phyloP scores from a whole-genome alignment of 2,797 vertebrate genomes.

The Salmo trutta region DNA sequence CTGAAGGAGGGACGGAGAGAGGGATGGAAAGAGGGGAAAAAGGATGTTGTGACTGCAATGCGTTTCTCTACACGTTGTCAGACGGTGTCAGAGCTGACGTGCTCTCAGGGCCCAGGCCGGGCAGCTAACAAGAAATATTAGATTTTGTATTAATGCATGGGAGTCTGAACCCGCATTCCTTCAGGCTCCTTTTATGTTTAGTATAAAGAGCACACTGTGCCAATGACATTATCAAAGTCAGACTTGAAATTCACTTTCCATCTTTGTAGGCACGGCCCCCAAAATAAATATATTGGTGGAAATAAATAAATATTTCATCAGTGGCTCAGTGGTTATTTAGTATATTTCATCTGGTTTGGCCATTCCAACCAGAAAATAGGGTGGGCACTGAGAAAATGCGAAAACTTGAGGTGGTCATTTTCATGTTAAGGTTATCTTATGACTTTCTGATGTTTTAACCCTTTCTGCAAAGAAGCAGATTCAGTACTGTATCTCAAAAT shows the following conservation, averaged over 20 bases:
- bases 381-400: conserved; percentile 11
- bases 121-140: conserved; percentile 41
- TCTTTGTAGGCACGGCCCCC: conserved; percentile 37
- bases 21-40: conserved; percentile 18
- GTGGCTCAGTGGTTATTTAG: conserved; percentile 37
- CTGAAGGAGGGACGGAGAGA: conserved; percentile 19
- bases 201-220: conserved; percentile 60
- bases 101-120: conserved; percentile 41
- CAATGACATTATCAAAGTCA: conserved; percentile 60
- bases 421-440: conserved; percentile 10
- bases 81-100: conserved; percentile 29
- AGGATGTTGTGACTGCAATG: conserved; percentile 30
- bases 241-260: conserved; percentile 61
- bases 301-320: conserved; percentile 21
- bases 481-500: neutral
- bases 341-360: conserved; percentile 35
- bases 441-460: conserved; percentile 4
- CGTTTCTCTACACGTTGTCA: conserved; percentile 38
- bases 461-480: neutral
- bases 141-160: conserved; percentile 63
- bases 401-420: conserved; percentile 5
- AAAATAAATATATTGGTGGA: conserved; percentile 44
- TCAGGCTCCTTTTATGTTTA: conserved; percentile 36
- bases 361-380: conserved; percentile 34
- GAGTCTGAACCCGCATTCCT: conserved; percentile 49